phyloP scores from a whole-genome alignment of 1,140 invertebrate genomes.

The Achatina immaculata region DNA sequence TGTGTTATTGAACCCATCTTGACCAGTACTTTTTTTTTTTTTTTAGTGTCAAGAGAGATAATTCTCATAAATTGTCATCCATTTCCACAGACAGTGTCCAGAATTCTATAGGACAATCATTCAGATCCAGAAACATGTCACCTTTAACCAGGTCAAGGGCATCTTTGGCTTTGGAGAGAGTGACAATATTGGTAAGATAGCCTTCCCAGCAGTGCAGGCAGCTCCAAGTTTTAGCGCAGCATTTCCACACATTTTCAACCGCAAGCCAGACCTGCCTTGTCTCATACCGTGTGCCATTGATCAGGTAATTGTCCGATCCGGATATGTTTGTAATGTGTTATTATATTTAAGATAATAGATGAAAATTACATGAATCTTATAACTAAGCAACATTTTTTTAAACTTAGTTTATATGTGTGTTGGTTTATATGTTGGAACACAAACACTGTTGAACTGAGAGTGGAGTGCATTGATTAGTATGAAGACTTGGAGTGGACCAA shows the following conservation, averaged over 20 bases:
- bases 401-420: background rate
- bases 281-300: slow-evolving; percentile 99
- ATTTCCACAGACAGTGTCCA: slow-evolving; percentile 77
- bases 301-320: slow-evolving; percentile 80
- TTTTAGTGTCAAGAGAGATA: no score
- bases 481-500: no score
- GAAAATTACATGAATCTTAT: no score
- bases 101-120: slow-evolving; percentile 94
- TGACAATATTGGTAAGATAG: slow-evolving; percentile 95
- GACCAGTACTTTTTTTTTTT: no score
- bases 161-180: slow-evolving; percentile 99
- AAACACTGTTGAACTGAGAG: no score
- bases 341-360: background rate
- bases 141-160: slow-evolving; percentile 91
- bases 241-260: slow-evolving; percentile 95
- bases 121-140: slow-evolving; percentile 92
- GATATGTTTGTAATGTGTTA: background rate
- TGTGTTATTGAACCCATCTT: no score
- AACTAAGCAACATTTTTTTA: no score
- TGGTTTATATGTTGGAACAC: background rate
- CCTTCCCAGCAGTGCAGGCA: slow-evolving; percentile 96
- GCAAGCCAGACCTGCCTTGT: slow-evolving; percentile 85
- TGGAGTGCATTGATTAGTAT: no score
- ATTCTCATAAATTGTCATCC: no score
- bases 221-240: slow-evolving; percentile 93